Evolutionary conservation across 2,888 invertebrate genomes (phyloP).

Genomic region (Cephus runcator): DNA sequence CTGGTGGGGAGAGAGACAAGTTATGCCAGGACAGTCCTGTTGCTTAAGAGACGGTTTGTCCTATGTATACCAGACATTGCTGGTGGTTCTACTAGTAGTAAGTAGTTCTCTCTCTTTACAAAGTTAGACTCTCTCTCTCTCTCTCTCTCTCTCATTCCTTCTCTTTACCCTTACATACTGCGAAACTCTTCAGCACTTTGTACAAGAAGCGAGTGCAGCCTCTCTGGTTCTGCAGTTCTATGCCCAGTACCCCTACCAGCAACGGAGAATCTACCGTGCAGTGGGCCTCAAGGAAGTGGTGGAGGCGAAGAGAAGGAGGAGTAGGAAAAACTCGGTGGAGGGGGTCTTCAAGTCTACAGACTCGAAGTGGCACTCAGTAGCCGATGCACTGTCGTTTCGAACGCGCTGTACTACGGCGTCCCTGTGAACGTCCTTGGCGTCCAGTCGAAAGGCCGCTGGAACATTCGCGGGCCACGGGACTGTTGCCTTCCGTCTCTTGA

Average conservation of each 20-base stretch:
- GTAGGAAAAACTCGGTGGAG: background rate
- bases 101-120: background rate
- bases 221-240: slow-evolving; percentile 3
- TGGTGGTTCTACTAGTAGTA: background rate
- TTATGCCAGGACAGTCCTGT: background rate
- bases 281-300: background rate
- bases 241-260: background rate
- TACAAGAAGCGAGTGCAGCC: background rate
- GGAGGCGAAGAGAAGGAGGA: background rate
- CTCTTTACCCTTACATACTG: background rate
- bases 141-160: background rate
- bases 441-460: background rate
- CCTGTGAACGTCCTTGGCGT: background rate
- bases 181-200: background rate
- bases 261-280: background rate
- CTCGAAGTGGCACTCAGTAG: slow-evolving; percentile 26
- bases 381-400: slow-evolving; percentile 33
- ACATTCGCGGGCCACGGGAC: background rate
- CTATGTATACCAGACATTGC: background rate
- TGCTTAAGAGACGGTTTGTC: background rate
- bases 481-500: background rate
- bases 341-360: background rate
- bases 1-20: background rate
- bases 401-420: background rate
- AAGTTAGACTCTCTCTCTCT: background rate